A percentile compares a stretch with the other conserved stretches of the same genome.
Conservation (phyloP, 2,888 invertebrate species). For the Noctua pronuba region DNA sequence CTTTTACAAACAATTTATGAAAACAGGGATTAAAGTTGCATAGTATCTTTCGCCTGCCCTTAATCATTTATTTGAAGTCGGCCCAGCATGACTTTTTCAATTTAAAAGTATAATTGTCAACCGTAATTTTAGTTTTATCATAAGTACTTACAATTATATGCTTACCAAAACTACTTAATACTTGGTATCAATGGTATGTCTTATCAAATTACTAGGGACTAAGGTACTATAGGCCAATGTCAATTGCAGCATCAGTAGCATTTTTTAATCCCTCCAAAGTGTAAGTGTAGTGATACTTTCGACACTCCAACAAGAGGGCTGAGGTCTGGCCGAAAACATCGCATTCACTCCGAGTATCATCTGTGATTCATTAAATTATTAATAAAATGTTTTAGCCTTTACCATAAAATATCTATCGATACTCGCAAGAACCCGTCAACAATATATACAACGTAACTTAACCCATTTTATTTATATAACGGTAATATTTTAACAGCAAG, state of each 20-base stretch:
- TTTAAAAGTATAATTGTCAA: neutral
- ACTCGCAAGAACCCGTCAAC: too few relatives aligned
- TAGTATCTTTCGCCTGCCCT: too few relatives aligned
- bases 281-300: neutral
- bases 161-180: neutral
- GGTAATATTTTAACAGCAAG: slow-evolving; percentile 6
- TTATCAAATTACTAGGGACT: too few relatives aligned
- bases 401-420: neutral
- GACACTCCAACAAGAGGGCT: neutral
- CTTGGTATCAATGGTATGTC: neutral
- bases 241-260: neutral
- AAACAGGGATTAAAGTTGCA: neutral
- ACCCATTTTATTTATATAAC: neutral
- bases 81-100: neutral
- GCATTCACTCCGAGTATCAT: neutral
- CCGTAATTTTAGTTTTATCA: neutral
- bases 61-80: neutral
- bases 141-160: neutral
- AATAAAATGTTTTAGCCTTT: neutral
- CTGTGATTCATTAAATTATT: neutral
- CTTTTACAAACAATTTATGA: neutral
- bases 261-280: neutral
- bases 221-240: too few relatives aligned
- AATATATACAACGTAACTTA: slow-evolving; percentile 7
- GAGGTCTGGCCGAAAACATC: neutral